Evolutionary conservation across 2,888 invertebrate species (phyloP), one percentile per base, ranked within the genome.

Genomic region (Liodrosophila aerea): DNA sequence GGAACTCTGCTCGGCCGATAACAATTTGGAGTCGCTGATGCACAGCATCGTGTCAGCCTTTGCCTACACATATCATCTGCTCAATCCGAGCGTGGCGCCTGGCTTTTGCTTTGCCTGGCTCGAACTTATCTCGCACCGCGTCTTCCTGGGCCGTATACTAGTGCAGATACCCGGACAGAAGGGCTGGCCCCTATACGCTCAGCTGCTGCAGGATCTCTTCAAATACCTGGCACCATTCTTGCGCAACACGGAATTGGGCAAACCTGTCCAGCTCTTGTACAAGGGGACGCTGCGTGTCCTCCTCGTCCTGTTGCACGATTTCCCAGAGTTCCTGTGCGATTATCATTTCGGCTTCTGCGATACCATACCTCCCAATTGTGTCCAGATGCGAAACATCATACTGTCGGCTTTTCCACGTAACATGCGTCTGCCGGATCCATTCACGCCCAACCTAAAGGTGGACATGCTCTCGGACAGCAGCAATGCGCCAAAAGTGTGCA

Each of bases 321-420:
- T 99, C 90, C 99, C 99, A 0, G 99, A 99, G 91, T 98, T 99
- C 90, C 92, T 99, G 46, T 99, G 99, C 90, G 99, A 99, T 89
- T 99, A 98, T 90, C 98, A 99, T 90, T 99, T 99, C 89, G 97
- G 97, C 39, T 98, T 99, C 91, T 99, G 99, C 90, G 99, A 99
- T 90, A 98, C 97, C 63, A 99, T 99, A 82, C 99, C 99, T 41
- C 97, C 99, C 2, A 99, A 99, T 90, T 99, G 99, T 91, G 98
- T 99, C 75, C 99, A 97, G 90, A 97, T 99, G 97, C 93, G 99
- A 46, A 99, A 99, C 89, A 92, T 99, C 54, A 98, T 99, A 51
- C 91, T 99, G 64, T 98, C 98, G 2, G 99, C 99, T 1, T 99
- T 98, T 89, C 99, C 99, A 7, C 93, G 98, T 44, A 98, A 97